Percentiles rank a stretch among this genome's conserved stretches.
These are phyloP conservation scores for Bostrychus sinensis DNA, from an alignment of 2,113 vertebrate genomes.

Conservation along the genomic window DNA sequence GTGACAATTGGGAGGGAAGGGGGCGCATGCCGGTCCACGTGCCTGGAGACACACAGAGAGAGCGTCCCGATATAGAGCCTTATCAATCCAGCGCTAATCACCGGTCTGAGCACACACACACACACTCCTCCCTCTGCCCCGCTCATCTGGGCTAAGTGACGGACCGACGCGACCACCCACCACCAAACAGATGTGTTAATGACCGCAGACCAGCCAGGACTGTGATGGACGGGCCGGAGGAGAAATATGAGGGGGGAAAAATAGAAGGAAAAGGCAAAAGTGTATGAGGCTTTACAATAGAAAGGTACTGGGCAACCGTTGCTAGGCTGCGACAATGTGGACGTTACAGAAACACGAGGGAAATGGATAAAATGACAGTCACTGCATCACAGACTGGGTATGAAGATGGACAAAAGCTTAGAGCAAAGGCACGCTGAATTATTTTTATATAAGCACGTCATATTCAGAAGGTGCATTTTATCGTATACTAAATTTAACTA, in stretches of 20 bases:
- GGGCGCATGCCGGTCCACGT: slow-evolving; percentile 31
- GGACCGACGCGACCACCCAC: slow-evolving; percentile 28
- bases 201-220: not conserved
- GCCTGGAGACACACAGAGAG: slow-evolving; percentile 41
- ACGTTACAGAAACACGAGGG: not conserved
- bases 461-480: too few relatives aligned
- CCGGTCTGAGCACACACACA: slow-evolving; percentile 32
- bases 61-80: slow-evolving; percentile 68
- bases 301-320: slow-evolving; percentile 1
- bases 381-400: not conserved
- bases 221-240: not conserved
- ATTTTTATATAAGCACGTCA: not conserved
- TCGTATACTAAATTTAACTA: too few relatives aligned
- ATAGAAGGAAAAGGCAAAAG: not conserved
- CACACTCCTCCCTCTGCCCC: slow-evolving; percentile 13
- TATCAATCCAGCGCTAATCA: slow-evolving; percentile 74
- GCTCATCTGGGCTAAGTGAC: slow-evolving; percentile 27
- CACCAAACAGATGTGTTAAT: slow-evolving; percentile 15
- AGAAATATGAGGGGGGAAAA: not conserved
- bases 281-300: not conserved
- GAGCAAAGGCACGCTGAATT: not conserved
- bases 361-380: not conserved
- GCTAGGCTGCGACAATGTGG: slow-evolving; percentile 6
- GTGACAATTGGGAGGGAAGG: too few relatives aligned
- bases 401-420: not conserved